A percentile compares a stretch with the other conserved stretches of the same genome.
Evolutionary conservation across 1,140 invertebrate genomes (phyloP).

Genomic region (Tetramorium simillimum): DNA sequence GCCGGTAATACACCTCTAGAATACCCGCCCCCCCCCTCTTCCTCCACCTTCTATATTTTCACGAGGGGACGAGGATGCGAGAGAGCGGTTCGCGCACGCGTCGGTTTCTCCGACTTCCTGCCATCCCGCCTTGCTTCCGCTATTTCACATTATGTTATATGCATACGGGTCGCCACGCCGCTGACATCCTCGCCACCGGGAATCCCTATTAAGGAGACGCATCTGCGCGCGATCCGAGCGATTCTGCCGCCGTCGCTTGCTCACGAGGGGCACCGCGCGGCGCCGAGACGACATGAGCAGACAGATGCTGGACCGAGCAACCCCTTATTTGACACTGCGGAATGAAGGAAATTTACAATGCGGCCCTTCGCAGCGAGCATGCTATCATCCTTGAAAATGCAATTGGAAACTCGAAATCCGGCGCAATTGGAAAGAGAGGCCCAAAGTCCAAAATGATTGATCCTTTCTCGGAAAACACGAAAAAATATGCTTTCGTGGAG

Average conservation of each 20-base stretch:
- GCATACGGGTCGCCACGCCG: slow-evolving; percentile 57
- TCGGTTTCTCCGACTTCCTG: slow-evolving; percentile 85
- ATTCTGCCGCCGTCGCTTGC: slow-evolving; percentile 23
- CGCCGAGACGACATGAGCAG: slow-evolving; percentile 44
- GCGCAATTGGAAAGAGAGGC: neutral
- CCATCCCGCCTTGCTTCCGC: slow-evolving; percentile 84
- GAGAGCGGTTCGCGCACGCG: slow-evolving; percentile 78
- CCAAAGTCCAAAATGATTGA: neutral
- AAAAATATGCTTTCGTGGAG: neutral
- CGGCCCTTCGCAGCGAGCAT: neutral
- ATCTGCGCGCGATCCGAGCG: slow-evolving; percentile 77
- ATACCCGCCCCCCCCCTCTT: slow-evolving; percentile 69
- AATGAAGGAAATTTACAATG: neutral
- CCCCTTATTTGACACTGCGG: neutral
- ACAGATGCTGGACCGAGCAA: slow-evolving; percentile 68
- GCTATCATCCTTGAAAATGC: neutral
- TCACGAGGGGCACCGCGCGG: slow-evolving; percentile 24
- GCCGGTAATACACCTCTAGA: slow-evolving; percentile 80
- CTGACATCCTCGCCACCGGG: slow-evolving; percentile 65
- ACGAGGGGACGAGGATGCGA: slow-evolving; percentile 64
- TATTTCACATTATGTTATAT: slow-evolving; percentile 81
- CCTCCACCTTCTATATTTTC: slow-evolving; percentile 76
- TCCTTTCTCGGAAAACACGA: neutral
- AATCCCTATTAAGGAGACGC: slow-evolving; percentile 73
- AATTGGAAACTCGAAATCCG: neutral